Base-by-base conservation (phyloP, 2,113 vertebrate species). In the Poeciliopsis turrubarensis region DNA sequence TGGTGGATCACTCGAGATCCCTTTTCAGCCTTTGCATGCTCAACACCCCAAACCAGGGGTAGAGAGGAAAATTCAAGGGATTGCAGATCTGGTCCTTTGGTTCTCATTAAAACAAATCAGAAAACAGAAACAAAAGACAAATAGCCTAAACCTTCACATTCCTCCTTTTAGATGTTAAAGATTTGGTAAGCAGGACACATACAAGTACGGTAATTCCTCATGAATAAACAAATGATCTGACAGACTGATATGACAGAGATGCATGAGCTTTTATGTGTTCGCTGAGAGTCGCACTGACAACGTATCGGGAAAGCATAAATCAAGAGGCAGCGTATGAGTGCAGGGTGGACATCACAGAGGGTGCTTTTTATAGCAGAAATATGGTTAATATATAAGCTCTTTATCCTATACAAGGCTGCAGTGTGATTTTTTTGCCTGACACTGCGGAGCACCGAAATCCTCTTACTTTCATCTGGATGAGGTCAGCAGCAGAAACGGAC, bases 401-500 rank as follows among this genome's bases (percentile, higher is more conserved):
- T 94, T 90, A 91, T 91, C 87, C 86, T 88, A 85, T 89, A 86
- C 80, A 74, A 51, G 81, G 80, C 81, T 81, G 75, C 78, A 63
- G 86, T 51, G 10, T 84, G 88, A 90, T 92, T 92, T 57, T 84
- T 57, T 84, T 67, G 87, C 90, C 86, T 83, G 86, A 91, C 89
- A 88, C 84, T 57, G 84, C 65, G 64, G 81, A 89, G 76, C n/a
- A 87, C 84, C 73, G 73, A 77, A 92, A 94, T 94, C 93, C 92
- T 93, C 91, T 94, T 92, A 92, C 87, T 89, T 69, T 79, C 73
- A 71, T 89, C 87, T 92, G 89, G 86, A 91, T 87, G 91, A 86
- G 92, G 91, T 93, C 89, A 91, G 87, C 84, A 76, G 77, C 78
- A 74, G 87, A 89, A 87, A 91, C 83, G 88, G 91, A 91, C 89